Evolutionary conservation across 2,113 vertebrate species (phyloP).

Genomic region (Lucifuga dentata): DNA sequence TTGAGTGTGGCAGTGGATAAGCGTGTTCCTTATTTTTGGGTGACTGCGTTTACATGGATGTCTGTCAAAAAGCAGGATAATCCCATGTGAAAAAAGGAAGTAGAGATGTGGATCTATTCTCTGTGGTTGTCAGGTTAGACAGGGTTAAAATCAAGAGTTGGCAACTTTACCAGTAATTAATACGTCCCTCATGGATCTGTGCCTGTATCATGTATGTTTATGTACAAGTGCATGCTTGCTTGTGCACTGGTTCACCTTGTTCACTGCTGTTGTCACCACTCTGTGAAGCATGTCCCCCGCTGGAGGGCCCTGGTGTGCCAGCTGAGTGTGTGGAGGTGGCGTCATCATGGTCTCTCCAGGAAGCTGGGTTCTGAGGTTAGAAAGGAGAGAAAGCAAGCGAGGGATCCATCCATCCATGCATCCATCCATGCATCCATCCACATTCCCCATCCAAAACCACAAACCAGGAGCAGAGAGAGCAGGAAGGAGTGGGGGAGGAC

Average conservation of each 20-base stretch:
- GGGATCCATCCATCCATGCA: slow-evolving; percentile 79
- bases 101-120: slow-evolving; percentile 58
- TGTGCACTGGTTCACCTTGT: slow-evolving; percentile 92
- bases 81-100: slow-evolving; percentile 57
- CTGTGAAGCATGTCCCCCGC: slow-evolving; percentile 98
- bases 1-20: slow-evolving; percentile 54
- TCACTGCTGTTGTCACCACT: slow-evolving; percentile 99
- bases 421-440: slow-evolving; percentile 85
- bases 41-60: slow-evolving; percentile 74
- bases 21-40: slow-evolving; percentile 71
- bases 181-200: slow-evolving; percentile 51
- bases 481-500: slow-evolving; percentile 25
- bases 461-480: slow-evolving; percentile 86
- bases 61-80: slow-evolving; percentile 72
- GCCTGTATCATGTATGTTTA: slow-evolving; percentile 62
- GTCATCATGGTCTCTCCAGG: slow-evolving; percentile 99
- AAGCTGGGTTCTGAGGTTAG: slow-evolving; percentile 95
- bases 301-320: slow-evolving; percentile 98
- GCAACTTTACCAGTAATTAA: slow-evolving; percentile 58
- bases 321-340: slow-evolving; percentile 99
- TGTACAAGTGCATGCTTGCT: slow-evolving; percentile 60
- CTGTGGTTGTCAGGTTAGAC: slow-evolving; percentile 53
- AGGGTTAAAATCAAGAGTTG: slow-evolving; percentile 56
- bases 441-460: slow-evolving; percentile 87
- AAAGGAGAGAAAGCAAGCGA: slow-evolving; percentile 77